Conservation (phyloP, 2,888 invertebrate species). For the Drosophila villosipedis region DNA sequence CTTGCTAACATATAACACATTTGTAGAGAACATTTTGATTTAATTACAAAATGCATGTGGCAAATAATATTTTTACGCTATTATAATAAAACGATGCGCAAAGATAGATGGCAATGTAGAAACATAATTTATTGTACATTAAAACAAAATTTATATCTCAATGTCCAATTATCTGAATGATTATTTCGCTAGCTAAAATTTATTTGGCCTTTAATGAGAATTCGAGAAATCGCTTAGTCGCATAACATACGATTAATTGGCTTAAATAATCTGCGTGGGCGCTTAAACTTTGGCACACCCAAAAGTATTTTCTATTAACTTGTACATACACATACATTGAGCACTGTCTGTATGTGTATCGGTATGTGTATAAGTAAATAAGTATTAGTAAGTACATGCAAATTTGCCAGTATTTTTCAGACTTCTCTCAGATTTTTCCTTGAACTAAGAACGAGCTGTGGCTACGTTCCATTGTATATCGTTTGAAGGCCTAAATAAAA, state of each 20-base stretch:
- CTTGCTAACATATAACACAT: neutral
- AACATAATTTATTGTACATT: neutral
- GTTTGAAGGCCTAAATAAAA: constrained; percentile 64
- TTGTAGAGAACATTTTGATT: neutral
- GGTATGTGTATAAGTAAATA: constrained; percentile 1
- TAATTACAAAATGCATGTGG: neutral
- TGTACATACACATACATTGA: neutral
- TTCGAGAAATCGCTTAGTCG: neutral
- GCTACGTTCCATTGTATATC: constrained; percentile 64
- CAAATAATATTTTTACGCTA: neutral
- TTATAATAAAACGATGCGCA: neutral
- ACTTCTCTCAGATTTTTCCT: constrained; percentile 41
- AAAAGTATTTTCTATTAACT: constrained; percentile 3
- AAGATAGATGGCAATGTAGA: neutral
- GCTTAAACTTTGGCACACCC: constrained; percentile 2
- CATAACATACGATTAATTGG: constrained; percentile 1
- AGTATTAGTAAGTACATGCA: constrained; percentile 13
- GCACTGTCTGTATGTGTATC: neutral
- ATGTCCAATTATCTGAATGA: neutral
- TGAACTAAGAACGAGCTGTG: constrained; percentile 22
- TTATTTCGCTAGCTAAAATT: neutral
- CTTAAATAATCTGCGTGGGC: constrained; percentile 16
- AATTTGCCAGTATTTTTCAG: constrained; percentile 11
- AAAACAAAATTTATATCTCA: neutral
- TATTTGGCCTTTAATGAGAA: neutral